Evolutionary conservation across 2,888 invertebrate genomes (phyloP), one percentile per base, ranked within the genome.

Genomic region (Volucella inanis): DNA sequence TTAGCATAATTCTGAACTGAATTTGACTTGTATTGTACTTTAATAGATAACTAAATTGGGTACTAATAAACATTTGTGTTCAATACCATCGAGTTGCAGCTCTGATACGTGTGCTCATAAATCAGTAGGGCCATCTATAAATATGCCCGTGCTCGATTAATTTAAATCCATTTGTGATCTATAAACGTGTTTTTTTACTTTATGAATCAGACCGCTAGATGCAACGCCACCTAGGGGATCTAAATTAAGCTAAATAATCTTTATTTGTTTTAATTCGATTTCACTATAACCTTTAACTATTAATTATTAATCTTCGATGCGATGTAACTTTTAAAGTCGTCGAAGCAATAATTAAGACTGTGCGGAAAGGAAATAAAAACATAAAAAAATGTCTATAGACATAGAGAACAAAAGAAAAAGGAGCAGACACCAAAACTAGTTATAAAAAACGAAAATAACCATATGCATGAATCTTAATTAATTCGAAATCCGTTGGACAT

Each of bases 401-500:
- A 31, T 31, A 59, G 39, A 61, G 77, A 72, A 52, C 65, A 11
- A 59, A 43, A 54, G 15, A 55, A 64, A n/a, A 55, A 64, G 70
- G 45, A 59, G 49, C 47, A 68, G 31, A 31, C 15, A 49, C 62
- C 11, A 52, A 52, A 78, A 83, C 79, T 39, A 67, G 78, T 78
- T 78, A 14, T 49, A 64, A 67, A 71, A 59, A 64, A 64, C 54
- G 67, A 77, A 72, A 55, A 62, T 67, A 65, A 45, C 47, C 72
- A 52, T 74, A 70, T 64, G 65, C 71, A 85, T 85, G 81, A 71
- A 85, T 85, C 77, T 77, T 76, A 85, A 85, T 85, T 81, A 85
- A 85, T 81, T 85, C 81, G 54, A 81, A 81, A 85, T 85, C 85
- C 85, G 76, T 81, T 85, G 85, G 80, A 85, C 76, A 76, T 43